A percentile compares a stretch with the other conserved stretches of the same genome.
phyloP scores from a whole-genome alignment of 2,113 vertebrate species.

The Alces alces region DNA sequence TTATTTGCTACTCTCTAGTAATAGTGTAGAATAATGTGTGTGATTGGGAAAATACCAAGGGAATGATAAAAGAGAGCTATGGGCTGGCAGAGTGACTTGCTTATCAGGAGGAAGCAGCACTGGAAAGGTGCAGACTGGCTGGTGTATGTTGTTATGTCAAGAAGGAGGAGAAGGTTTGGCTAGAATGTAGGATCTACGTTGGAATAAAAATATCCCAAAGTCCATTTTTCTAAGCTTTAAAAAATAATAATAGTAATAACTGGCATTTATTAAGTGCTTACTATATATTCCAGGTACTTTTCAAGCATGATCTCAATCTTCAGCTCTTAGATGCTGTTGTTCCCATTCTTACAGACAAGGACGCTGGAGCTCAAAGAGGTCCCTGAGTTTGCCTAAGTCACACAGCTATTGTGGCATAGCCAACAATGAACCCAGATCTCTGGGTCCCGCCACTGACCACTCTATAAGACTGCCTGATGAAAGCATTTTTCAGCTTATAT shows the following conservation, averaged over 20 bases:
- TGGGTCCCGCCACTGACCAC: not conserved
- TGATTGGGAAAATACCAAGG: not conserved
- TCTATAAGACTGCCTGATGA: not conserved
- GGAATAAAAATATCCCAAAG: conserved; percentile 1
- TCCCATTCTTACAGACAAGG: not conserved
- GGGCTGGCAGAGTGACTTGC: not conserved
- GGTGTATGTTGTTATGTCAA: not conserved
- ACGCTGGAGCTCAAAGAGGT: not conserved
- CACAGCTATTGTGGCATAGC: not conserved
- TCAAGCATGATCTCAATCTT: not conserved
- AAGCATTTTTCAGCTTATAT: not conserved
- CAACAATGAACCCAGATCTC: not conserved
- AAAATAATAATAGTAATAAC: not conserved
- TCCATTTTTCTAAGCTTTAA: not conserved
- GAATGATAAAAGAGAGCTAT: not conserved
- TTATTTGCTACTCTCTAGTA: not conserved
- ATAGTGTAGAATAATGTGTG: not conserved
- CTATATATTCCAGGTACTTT: not conserved
- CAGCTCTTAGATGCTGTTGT: not conserved
- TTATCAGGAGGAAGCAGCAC: not conserved
- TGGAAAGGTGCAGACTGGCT: not conserved
- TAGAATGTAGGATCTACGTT: not conserved
- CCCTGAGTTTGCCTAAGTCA: not conserved
- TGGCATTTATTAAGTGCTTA: not conserved
- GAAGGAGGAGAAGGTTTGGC: not conserved